Base-by-base conservation (phyloP, 2,797 vertebrate species). In the Takifugu ocellatus region DNA sequence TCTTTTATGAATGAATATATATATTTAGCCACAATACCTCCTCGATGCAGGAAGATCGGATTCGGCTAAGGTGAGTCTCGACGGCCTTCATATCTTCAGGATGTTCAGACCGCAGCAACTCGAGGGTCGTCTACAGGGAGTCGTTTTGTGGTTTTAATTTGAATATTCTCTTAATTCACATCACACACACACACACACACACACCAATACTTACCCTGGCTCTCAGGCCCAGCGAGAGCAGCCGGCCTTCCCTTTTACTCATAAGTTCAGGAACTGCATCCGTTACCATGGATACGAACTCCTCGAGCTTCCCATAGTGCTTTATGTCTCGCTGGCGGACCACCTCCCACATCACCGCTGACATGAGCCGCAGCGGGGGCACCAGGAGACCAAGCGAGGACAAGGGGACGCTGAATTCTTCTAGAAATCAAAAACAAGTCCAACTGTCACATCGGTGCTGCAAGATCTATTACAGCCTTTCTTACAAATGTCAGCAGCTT, bases 321-420 rank as follows among this genome's bases (percentile, higher is more conserved):
- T 87, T 85, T 51, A 90, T 77, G 52, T 84, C 82, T 31, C 92
- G 84, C 64, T 84, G 74, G 31, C 88, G 85, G 0, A 94, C 80
- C 7, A 92, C 92, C 31, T 89, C 90, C 94, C 93, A 95, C 89
- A 91, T 83, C 45, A 93, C 93, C 0, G 94, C 93, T 0, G 91
- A 93, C 26, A 89, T 92, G 4, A 95, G 76, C 5, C 91, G 89
- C 2, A 95, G 69, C 0, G 92, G 86, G 0, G 91, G 90, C 45
- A 92, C 90, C 79, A 92, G 74, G 33, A 93, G 84, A 0, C 89
- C 88, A 77, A 92, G 68, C 0, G 91, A 91, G 26, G 89, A 89
- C 67, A 92, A 67, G 15, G 90, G 88, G 10, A 90, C 80, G 3
- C 71, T 87, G 71, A 88, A 84, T 57, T 90, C 89, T 90, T 42